Base-by-base conservation (phyloP, 2,888 invertebrate species). In the Lepidocyrtoides sp. region DNA sequence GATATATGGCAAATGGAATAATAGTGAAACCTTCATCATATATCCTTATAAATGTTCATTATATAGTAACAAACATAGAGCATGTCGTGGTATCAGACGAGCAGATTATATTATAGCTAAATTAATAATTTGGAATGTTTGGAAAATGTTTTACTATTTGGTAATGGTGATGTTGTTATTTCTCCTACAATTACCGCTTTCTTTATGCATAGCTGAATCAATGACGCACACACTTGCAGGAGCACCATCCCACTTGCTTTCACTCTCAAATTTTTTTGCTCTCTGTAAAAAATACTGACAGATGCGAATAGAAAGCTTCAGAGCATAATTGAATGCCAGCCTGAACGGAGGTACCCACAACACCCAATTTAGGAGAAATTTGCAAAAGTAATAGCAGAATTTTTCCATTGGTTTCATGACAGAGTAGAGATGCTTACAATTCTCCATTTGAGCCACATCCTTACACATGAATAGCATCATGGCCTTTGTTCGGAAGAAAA, bases 381-480 rank as follows among this genome's bases (percentile, higher is more conserved):
- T 85, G 51, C 92, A 89, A 23, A 81, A 89, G 51, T 91, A 91
- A 36, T 93, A 93, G 32, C 84, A 92, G 29, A 87, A 79, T 57
- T 75, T 85, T 54, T 93, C 93, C 32, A 36, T 66, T 66, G 92
- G 93, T 23, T 79, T 89, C 92, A 94, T 89, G 44, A 92, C 36
- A 12, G 69, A 66, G 20, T 72, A 75, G 66, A 93, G 63, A 83
- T 93, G 81, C 41, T 91, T 91, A 66, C 92, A 92, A 32, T 92
- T 91, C n/a, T 91, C 84, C 7, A 93, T 44, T 69, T 87, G 82
- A 72, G 92, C 93, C 8, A 94, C 91, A 81, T 93, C 90, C 69
- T 82, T 89, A n/a, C 91, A 81, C 93, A 94, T 93, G 60, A 94
- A 94, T 0, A 93, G 85, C 26, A 94, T 83, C 75, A 94, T 54